These are phyloP conservation scores for Mizuhopecten yessoensis DNA, from an alignment of 1,140 invertebrate species.

Conservation along the genomic window DNA sequence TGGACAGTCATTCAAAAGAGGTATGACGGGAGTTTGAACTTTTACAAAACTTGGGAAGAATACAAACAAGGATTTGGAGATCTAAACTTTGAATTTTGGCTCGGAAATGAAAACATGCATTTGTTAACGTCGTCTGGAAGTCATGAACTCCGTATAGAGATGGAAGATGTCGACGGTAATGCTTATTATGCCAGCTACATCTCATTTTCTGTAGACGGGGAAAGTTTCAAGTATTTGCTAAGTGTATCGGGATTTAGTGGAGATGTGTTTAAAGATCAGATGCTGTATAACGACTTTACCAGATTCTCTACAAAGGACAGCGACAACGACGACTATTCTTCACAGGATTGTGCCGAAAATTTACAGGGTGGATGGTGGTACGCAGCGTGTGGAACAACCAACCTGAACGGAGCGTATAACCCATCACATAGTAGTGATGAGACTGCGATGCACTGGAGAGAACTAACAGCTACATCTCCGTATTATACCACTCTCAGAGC, in stretches of 20 bases:
- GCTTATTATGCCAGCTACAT: neutral
- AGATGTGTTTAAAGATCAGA: neutral
- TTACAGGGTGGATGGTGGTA: neutral
- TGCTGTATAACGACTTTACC: neutral
- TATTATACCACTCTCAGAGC: neutral
- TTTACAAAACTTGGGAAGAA: slow-evolving; percentile 45
- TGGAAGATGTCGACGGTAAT: neutral
- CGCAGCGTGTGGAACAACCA: neutral
- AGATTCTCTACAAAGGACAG: neutral
- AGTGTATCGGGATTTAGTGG: neutral
- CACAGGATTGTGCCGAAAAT: too few relatives aligned
- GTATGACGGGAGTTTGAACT: slow-evolving; percentile 40
- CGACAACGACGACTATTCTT: neutral
- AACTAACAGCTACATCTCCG: neutral
- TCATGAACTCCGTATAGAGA: neutral
- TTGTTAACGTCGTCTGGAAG: neutral
- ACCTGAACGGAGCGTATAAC: neutral
- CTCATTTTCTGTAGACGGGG: neutral
- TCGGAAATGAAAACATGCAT: slow-evolving; percentile 44
- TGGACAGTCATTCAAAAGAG: slow-evolving; percentile 47
- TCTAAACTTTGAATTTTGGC: slow-evolving; percentile 42
- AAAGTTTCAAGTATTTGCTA: neutral
- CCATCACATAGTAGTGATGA: neutral
- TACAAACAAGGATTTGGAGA: too few relatives aligned
- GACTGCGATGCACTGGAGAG: neutral